These are phyloP conservation scores for Bombus breviceps DNA, from an alignment of 1,140 invertebrate genomes.

Conservation along the genomic window DNA sequence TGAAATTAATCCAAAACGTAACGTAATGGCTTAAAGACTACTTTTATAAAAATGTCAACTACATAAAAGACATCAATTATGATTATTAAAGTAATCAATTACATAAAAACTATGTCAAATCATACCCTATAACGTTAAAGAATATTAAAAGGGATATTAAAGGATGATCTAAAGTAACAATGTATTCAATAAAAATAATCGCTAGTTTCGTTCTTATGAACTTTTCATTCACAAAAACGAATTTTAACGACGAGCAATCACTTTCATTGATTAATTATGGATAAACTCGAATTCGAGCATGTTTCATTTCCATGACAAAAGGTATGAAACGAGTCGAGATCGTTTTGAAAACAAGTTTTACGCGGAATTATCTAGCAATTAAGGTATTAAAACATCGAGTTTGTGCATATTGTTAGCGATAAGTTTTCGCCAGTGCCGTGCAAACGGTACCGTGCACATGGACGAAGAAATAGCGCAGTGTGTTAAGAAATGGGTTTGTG, in stretches of 20 bases:
- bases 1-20: no score
- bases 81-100: no score
- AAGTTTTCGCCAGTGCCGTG: neutral
- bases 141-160: no score
- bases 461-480: neutral
- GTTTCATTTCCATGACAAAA: neutral
- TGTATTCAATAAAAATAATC: neutral
- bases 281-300: neutral
- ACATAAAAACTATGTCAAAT: no score
- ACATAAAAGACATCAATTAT: no score
- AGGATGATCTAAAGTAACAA: no score
- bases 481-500: constrained; percentile 68
- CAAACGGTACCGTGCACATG: neutral
- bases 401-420: constrained; percentile 19
- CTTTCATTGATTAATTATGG: no score
- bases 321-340: neutral
- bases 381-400: neutral
- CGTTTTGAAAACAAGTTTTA: neutral
- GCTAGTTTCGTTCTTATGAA: neutral
- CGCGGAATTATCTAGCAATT: neutral
- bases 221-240: neutral
- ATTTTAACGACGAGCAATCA: neutral
- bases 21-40: no score
- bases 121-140: no score
- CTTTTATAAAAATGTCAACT: no score